Base-by-base conservation (phyloP, 2,888 invertebrate species). In the Dryomyza anilis region DNA sequence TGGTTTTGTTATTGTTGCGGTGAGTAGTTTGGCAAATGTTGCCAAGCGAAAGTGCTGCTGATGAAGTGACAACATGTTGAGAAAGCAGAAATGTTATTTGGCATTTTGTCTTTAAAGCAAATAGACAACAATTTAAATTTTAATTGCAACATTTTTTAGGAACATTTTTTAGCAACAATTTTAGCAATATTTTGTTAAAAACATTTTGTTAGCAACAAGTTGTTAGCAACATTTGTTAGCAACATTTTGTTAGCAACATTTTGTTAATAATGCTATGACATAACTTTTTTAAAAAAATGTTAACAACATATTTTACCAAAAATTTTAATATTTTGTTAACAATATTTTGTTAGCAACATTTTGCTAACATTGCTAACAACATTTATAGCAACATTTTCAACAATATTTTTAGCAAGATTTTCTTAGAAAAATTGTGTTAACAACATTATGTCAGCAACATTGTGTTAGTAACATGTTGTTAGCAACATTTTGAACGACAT, bases 1-100 rank as follows among this genome's bases (percentile, higher is more conserved):
- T 53, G 19, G 21, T n/a, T 39, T 56, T 56, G n/a, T 56, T 56
- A 25, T 56, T 39, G 25, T 39, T 56, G 56, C 36, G 21, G 39
- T 10, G n/a, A 12, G 19, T 16, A 19, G 30, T 29, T 30, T 19
- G 14, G 39, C 23, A 12, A 56, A 39, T 56, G 39, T 43, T 43
- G 43, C 43, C 19, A 19, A 43, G 16, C 6, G 43, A n/a, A 43
- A 16, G 2, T 4, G 19, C 43, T 4, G 19, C 16, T 16, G 19
- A 12, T n/a, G 7, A 19, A 8, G 43, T 16, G 2, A 6, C 19
- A n/a, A n/a, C 19, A 23, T 23, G 10, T 10, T 56, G 1, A 21
- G 7, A 25, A 39, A 8, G 1, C n/a, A 25, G 23, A 1, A 56
- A n/a, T 16, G n/a, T n/a, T n/a, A n/a, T n/a, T n/a, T n/a, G n/a